phyloP scores from a whole-genome alignment of 2,888 invertebrate species.

The Pherbina coryleti region DNA sequence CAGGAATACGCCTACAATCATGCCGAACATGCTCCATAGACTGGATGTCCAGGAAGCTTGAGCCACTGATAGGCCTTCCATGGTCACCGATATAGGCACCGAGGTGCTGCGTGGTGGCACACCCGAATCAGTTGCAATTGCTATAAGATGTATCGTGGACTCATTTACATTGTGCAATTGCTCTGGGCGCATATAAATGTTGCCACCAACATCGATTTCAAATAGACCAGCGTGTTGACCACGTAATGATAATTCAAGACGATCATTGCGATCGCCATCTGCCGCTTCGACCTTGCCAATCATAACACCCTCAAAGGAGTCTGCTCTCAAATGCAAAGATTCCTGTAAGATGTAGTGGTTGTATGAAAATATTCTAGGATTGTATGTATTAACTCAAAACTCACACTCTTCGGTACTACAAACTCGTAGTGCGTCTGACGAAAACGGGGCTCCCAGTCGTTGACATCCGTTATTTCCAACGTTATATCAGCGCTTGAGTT shows the following conservation, averaged over 20 bases:
- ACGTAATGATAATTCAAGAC: slow-evolving; percentile 78
- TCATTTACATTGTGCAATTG: slow-evolving; percentile 69
- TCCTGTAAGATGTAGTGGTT: slow-evolving; percentile 54
- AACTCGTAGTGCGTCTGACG: slow-evolving; percentile 91
- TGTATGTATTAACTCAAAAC: slow-evolving; percentile 42
- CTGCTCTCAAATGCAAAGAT: slow-evolving; percentile 59
- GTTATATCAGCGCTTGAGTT: slow-evolving; percentile 88
- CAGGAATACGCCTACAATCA: slow-evolving; percentile 79
- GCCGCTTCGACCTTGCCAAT: slow-evolving; percentile 84
- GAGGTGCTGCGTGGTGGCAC: slow-evolving; percentile 82
- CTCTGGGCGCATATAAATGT: slow-evolving; percentile 75
- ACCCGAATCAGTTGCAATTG: slow-evolving; percentile 87
- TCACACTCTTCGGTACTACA: slow-evolving; percentile 67
- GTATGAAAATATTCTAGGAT: neutral
- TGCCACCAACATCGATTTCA: slow-evolving; percentile 68
- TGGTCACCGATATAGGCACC: slow-evolving; percentile 78
- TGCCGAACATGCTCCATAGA: slow-evolving; percentile 75
- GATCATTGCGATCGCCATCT: slow-evolving; percentile 86
- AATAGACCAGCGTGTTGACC: slow-evolving; percentile 76
- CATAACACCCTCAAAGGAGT: slow-evolving; percentile 67
- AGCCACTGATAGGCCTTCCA: slow-evolving; percentile 70
- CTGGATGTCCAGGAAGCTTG: slow-evolving; percentile 70
- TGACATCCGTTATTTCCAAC: slow-evolving; percentile 85
- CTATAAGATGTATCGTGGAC: slow-evolving; percentile 81
- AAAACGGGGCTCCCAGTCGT: slow-evolving; percentile 95